Conservation (phyloP, 2,113 vertebrate genomes). For the Charina bottae region DNA sequence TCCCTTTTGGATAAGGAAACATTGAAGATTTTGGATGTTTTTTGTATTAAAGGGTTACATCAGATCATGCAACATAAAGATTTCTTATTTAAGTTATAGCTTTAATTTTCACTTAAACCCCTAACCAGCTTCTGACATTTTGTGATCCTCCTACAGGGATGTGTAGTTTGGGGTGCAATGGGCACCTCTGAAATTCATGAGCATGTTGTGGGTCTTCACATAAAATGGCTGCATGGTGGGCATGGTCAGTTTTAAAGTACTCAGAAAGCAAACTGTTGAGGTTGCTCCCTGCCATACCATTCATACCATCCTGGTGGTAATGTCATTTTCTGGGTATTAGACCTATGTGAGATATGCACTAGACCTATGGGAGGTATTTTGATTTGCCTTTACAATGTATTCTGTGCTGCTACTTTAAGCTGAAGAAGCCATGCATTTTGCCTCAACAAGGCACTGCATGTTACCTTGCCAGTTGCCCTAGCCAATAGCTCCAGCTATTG, state of each 20-base stretch:
- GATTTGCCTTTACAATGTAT: not conserved
- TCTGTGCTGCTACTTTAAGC: not conserved
- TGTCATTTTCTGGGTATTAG: not conserved
- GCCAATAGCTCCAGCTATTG: not conserved
- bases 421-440: not conserved
- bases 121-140: not conserved
- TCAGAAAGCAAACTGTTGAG: not conserved
- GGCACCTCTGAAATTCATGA: not conserved
- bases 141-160: not conserved
- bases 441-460: not conserved
- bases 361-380: not conserved
- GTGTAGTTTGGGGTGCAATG: not conserved
- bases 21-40: not conserved
- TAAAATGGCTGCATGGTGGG: not conserved
- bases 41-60: not conserved
- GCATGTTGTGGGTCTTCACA: not conserved
- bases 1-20: not conserved
- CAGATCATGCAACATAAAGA: not conserved
- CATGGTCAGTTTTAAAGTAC: not conserved
- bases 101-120: not conserved
- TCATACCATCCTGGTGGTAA: not conserved
- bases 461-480: not conserved
- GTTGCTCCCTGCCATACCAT: not conserved
- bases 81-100: not conserved
- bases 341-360: not conserved